These are phyloP conservation scores for Clepsis dumicolana DNA, from an alignment of 2,888 invertebrate species.

Conservation along the genomic window DNA sequence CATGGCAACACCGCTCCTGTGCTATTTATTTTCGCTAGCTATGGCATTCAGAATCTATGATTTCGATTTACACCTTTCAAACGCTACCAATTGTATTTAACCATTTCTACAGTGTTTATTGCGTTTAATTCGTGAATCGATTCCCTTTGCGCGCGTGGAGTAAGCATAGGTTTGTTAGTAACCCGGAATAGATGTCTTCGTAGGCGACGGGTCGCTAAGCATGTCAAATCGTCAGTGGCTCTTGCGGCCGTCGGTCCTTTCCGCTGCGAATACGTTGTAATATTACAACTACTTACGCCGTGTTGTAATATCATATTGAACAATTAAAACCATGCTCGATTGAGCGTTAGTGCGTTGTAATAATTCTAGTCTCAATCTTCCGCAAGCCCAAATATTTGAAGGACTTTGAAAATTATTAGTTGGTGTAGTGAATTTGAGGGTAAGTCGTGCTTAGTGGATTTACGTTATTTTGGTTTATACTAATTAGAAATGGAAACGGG, in stretches of 20 bases:
- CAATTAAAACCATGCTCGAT: conserved; percentile 57
- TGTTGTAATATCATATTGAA: conserved; percentile 20
- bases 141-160: conserved; percentile 3
- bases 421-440: conserved; percentile 53
- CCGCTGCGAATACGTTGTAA: conserved; percentile 15
- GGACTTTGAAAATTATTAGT: conserved; percentile 58
- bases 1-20: conserved; percentile 53
- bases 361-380: conserved; percentile 74
- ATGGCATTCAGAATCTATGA: conserved; percentile 48
- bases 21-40: conserved; percentile 41
- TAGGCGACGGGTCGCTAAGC: conserved; percentile 27
- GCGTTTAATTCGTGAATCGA: conserved; percentile 17
- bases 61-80: conserved; percentile 24
- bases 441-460: conserved; percentile 16
- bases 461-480: not conserved
- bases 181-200: conserved; percentile 39
- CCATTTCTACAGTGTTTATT: conserved; percentile 14
- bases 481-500: not conserved
- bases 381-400: conserved; percentile 59
- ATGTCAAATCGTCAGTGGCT: conserved; percentile 39
- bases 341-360: conserved; percentile 59
- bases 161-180: conserved; percentile 8
- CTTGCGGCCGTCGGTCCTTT: conserved; percentile 35
- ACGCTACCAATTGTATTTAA: conserved; percentile 17
- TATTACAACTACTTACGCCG: not conserved